These are phyloP conservation scores for Triops longicaudatus DNA, from an alignment of 1,140 invertebrate species.

Conservation along the genomic window DNA sequence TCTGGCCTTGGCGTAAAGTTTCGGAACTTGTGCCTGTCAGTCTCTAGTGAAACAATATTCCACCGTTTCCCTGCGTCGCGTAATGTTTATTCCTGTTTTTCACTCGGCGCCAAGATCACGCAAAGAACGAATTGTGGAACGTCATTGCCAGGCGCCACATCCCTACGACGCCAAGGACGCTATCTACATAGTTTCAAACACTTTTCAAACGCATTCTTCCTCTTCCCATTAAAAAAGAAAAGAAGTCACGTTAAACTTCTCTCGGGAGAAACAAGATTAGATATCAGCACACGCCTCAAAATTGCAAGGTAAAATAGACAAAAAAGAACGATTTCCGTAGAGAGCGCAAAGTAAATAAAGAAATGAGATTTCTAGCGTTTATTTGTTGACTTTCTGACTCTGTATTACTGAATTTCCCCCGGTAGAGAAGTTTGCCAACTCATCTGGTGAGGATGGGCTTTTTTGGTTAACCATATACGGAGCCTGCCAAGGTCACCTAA, in stretches of 20 bases:
- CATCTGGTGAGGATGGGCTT: not conserved
- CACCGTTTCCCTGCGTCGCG: not conserved
- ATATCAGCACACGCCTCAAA: too few species aligned
- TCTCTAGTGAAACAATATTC: not conserved
- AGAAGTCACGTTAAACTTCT: not conserved
- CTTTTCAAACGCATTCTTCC: not conserved
- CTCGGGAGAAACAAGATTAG: too few species aligned
- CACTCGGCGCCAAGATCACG: not conserved
- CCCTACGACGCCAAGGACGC: conserved; percentile 1
- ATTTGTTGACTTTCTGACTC: not conserved
- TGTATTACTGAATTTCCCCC: not conserved
- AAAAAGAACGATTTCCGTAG: too few species aligned
- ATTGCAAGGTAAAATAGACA: too few species aligned
- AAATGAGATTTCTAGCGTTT: too few species aligned
- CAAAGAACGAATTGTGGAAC: not conserved
- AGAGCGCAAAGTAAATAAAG: too few species aligned
- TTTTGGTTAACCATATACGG: not conserved
- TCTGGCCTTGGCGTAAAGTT: not conserved
- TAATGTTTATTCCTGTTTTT: not conserved
- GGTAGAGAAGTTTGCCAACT: not conserved
- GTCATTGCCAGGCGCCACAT: conserved; percentile 3
- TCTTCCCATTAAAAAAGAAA: not conserved
- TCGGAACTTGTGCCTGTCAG: not conserved
- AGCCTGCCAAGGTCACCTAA: not conserved
- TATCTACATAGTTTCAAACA: not conserved